These are phyloP conservation scores for Syrrhaptes paradoxus DNA, from an alignment of 2,113 vertebrate genomes.

Conservation along the genomic window DNA sequence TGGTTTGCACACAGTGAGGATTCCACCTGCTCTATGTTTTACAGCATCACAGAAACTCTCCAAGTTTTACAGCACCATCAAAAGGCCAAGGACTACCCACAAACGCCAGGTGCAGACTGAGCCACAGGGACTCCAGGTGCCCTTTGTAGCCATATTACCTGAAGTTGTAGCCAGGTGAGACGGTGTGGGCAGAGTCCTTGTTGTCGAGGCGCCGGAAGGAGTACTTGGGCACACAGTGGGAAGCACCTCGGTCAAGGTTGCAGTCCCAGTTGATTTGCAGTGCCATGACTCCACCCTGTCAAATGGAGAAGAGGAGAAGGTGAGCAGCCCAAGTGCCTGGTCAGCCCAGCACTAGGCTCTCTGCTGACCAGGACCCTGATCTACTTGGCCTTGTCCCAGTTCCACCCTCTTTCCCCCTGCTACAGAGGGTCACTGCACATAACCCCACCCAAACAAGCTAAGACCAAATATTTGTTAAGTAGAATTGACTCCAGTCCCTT, in stretches of 20 bases:
- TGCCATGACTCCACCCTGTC: slow-evolving; percentile 86
- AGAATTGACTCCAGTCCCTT: not conserved
- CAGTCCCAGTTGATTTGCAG: slow-evolving; percentile 84
- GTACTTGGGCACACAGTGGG: slow-evolving; percentile 82
- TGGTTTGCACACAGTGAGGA: not conserved
- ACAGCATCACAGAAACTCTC: not conserved
- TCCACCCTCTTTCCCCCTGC: not conserved
- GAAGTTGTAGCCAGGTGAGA: slow-evolving; percentile 90
- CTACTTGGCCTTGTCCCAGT: not conserved
- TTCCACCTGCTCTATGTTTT: not conserved
- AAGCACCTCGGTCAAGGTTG: slow-evolving; percentile 79
- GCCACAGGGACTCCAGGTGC: not conserved
- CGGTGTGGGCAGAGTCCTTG: slow-evolving; percentile 71
- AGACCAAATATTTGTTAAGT: not conserved
- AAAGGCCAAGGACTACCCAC: not conserved
- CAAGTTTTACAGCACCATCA: accelerated
- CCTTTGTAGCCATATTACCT: slow-evolving; percentile 66
- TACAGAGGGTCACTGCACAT: not conserved
- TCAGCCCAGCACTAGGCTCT: not conserved
- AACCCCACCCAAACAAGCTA: not conserved
- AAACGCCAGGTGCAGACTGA: not conserved
- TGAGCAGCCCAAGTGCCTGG: not conserved
- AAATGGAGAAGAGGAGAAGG: not conserved
- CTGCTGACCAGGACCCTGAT: not conserved
- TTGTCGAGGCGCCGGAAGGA: slow-evolving; percentile 86